Base-by-base conservation (phyloP, 2,797 vertebrate genomes). In the Pteropus rufus region DNA sequence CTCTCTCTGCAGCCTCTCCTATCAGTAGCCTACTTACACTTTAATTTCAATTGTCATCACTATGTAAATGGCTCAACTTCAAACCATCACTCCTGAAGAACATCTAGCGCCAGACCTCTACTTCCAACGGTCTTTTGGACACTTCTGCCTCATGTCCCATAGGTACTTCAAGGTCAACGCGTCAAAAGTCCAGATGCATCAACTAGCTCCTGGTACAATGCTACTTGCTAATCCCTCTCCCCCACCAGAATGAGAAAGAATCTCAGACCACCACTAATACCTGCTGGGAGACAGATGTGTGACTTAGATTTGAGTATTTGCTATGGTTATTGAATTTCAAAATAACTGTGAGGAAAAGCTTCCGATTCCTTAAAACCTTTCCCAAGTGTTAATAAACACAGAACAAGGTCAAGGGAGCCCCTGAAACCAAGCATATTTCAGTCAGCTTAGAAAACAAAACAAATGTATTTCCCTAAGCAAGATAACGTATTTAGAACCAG, bases 391-490 rank as follows among this genome's bases (percentile, higher is more conserved):
- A 85, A 41, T 29, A 87, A 95, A 96, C 12, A 84, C 75, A 49
- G 12, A 72, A 62, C 80, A 14, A 36, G 9, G 34, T 46, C 54
- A 79, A 93, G 73, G 46, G 34, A 87, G 41, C 2, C 41, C 54
- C 62, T 81, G 87, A 87, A 96, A 96, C 67, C 84, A 95, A 81
- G 54, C 19, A 39, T 60, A 60, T 46, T n/a, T 85, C 89, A 75
- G 44, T 89, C 29, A 76, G 54, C 54, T 90, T 87, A 92, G 64
- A 92, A 86, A 72, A 56, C 10, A 64, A 93, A 46, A 80, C 1
- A 10, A 10, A 31, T 23, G 10, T 21, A 23, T 46, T 87, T 94
- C n/a, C 75, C 54, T 65, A 85, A 64, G 64, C 24, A 80, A 29
- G 8, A 44, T 36, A 79, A 87, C 4, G 67, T 18, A 81, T 36